Percentiles rank a stretch among this genome's conserved stretches.
phyloP scores from a whole-genome alignment of 35 echinoderm and acorn worm species.

The Stichopus chloronotus region DNA sequence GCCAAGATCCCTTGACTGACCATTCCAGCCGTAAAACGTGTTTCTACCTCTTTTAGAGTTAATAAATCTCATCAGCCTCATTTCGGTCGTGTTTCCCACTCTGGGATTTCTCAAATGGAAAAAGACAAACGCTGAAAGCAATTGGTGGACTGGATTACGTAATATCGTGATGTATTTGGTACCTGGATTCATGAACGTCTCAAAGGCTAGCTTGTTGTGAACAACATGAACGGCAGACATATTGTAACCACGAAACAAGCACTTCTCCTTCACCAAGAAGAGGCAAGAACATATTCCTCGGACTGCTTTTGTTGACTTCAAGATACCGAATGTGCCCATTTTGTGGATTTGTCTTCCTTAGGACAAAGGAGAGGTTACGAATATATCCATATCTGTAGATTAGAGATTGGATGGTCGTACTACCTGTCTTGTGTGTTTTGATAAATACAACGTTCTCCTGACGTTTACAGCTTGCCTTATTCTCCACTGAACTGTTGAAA shows the following conservation, averaged over 20 bases:
- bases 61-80: background rate
- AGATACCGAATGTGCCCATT: constrained; percentile 23
- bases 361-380: constrained; percentile 47
- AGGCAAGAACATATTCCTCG: constrained; percentile 14
- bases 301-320: background rate
- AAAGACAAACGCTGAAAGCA: background rate
- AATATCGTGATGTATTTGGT: constrained; percentile 19
- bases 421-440: constrained; percentile 74
- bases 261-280: background rate
- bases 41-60: background rate
- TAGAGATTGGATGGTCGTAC: constrained; percentile 55
- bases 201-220: background rate
- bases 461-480: background rate
- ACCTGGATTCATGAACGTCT: constrained; percentile 20
- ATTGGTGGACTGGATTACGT: background rate
- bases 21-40: background rate
- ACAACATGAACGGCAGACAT: constrained; percentile 24
- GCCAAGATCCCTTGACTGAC: constrained; percentile 19
- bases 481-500: no score
- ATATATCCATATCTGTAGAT: constrained; percentile 53
- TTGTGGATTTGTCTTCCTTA: background rate
- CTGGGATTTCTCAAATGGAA: background rate
- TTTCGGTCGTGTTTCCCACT: background rate
- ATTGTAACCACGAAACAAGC: constrained; percentile 10
- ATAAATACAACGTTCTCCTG: constrained; percentile 44